Base-by-base conservation (phyloP, 1,140 invertebrate species). In the Planococcus citri region DNA sequence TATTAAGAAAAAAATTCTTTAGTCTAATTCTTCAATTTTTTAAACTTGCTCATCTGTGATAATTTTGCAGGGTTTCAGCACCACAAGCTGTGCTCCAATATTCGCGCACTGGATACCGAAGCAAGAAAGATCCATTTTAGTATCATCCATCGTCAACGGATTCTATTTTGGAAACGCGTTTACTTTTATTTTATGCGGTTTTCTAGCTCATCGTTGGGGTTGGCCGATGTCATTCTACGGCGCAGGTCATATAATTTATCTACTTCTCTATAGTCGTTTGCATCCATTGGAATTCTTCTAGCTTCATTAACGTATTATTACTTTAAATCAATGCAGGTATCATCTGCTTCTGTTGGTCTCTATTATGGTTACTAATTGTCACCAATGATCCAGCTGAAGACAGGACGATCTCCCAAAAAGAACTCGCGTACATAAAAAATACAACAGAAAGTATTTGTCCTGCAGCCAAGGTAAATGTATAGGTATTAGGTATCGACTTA, bases 321-420 rank as follows among this genome's bases (percentile, higher is more conserved):
- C n/a, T n/a, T n/a, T n/a, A n/a, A n/a, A n/a, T n/a, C n/a, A n/a
- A n/a, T n/a, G n/a, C 33, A 51, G 83, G 83, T 51, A 77, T 80
- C 12, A 77, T 88, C 70, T 87, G 87, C 9, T 73, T 87, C 0
- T 74, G 88, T 20, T 90, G 88, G 88, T 86, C 84, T 38, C 77
- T 82, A 1, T 76, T 83, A 21, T 90, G 88, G 88, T 81, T 84
- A 74, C 70, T 84, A 0, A 79, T 91, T 9, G 86, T 92, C 41
- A 6, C 2, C 2, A 20, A 51, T 51, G 41, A 51, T 51, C 41
- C 41, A 2, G 3, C 41, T 3, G 10, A 20, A 4, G 41, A 51
- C n/a, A 51, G 17, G 17, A 9, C 2, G 12, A 51, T 51, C 17
- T 51, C 41, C 3, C 2, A 51, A n/a, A 51, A 51, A 51, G 41